Evolutionary conservation across 2,888 invertebrate species (phyloP).

Genomic region (Mamestra brassicae): DNA sequence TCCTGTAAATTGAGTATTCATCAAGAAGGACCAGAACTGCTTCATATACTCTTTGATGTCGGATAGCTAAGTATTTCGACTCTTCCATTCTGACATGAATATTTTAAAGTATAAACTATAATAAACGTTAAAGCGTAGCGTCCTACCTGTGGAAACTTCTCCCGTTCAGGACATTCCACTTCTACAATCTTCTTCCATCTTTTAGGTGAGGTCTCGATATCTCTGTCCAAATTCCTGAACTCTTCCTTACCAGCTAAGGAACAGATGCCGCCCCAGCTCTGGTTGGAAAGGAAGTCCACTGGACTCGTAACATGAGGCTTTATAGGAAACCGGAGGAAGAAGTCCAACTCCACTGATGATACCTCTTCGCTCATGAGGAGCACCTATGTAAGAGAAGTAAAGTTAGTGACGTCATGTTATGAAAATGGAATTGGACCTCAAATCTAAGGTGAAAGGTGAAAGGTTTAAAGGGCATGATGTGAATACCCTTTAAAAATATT

Average conservation of each 20-base stretch:
- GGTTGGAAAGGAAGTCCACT: constrained; percentile 98
- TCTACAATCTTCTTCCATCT: constrained; percentile 99
- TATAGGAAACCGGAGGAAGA: constrained; percentile 97
- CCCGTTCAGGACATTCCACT: constrained; percentile 98
- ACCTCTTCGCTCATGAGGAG: constrained; percentile 97
- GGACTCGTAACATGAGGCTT: constrained; percentile 98
- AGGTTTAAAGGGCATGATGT: too few species aligned
- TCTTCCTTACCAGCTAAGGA: constrained; percentile 97
- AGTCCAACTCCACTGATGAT: constrained; percentile 96
- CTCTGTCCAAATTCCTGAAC: constrained; percentile 97
- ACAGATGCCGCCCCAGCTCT: constrained; percentile 98
- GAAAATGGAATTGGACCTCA: too few species aligned
- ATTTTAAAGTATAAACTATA: too few species aligned
- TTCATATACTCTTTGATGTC: neutral
- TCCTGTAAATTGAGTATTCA: constrained; percentile 88
- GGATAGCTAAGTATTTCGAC: neutral
- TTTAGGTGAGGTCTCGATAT: constrained; percentile 99
- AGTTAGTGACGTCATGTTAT: too few species aligned
- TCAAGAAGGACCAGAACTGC: neutral
- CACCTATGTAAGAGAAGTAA: constrained; percentile 90
- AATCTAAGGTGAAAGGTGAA: too few species aligned
- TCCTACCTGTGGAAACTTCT: constrained; percentile 96
- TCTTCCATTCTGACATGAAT: too few species aligned
- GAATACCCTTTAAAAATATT: too few species aligned
- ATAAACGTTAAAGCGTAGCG: neutral